Evolutionary conservation across 2,797 vertebrate genomes (phyloP).

Genomic region (Poliocrania exsul): DNA sequence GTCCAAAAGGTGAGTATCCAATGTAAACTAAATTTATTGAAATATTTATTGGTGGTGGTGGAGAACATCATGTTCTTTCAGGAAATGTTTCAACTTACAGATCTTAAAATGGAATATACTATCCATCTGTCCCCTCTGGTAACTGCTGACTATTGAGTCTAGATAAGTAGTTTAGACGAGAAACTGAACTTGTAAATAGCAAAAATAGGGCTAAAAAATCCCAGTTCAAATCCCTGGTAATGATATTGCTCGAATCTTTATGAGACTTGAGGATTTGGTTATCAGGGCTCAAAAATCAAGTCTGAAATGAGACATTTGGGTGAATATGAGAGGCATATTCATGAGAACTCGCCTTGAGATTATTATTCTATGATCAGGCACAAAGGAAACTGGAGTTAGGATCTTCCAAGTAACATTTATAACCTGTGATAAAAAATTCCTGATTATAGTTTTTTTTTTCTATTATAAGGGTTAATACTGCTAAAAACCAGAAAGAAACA

Average conservation of each 20-base stretch:
- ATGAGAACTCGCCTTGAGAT: neutral
- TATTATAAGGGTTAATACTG: neutral
- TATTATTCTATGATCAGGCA: neutral
- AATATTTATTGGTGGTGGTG: neutral
- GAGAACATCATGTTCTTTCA: neutral
- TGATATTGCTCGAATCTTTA: neutral
- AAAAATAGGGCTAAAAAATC: neutral
- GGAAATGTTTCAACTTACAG: neutral
- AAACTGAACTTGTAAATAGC: neutral
- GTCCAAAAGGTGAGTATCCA: neutral
- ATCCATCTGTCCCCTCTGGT: neutral
- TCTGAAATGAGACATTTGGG: neutral
- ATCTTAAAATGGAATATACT: neutral
- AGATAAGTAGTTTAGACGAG: neutral
- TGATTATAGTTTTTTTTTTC: neutral
- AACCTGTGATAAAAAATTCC: neutral
- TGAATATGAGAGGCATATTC: neutral
- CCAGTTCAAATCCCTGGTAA: neutral
- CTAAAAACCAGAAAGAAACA: neutral
- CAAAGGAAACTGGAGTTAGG: neutral
- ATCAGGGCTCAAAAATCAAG: neutral
- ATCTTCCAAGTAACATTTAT: neutral
- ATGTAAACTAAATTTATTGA: neutral
- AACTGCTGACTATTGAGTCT: neutral
- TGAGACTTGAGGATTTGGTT: neutral